These are phyloP conservation scores for Nymphalis polychloros DNA, from an alignment of 2,888 invertebrate genomes.

Conservation along the genomic window DNA sequence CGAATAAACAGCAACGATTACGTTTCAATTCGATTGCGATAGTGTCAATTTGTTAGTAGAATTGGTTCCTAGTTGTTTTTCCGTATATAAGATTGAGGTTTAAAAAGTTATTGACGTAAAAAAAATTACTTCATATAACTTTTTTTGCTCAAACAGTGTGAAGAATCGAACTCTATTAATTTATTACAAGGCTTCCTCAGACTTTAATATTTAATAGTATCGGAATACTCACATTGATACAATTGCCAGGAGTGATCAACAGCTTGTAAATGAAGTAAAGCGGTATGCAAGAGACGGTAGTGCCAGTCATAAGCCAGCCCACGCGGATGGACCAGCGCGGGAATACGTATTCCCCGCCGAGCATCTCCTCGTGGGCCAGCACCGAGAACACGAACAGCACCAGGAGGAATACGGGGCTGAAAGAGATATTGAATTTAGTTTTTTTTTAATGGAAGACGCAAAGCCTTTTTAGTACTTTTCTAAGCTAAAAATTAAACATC, in stretches of 20 bases:
- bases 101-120: too few relatives aligned
- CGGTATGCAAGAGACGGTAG: constrained; percentile 93
- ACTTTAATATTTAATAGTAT: background rate
- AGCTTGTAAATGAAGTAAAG: constrained; percentile 91
- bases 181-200: too few relatives aligned
- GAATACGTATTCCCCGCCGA: constrained; percentile 87
- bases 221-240: constrained; percentile 42
- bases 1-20: too few relatives aligned
- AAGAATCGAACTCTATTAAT: too few relatives aligned
- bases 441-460: background rate
- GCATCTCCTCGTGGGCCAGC: constrained; percentile 89
- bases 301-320: constrained; percentile 91
- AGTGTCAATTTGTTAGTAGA: too few relatives aligned
- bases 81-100: too few relatives aligned
- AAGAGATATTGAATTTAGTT: background rate
- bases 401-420: constrained; percentile 82
- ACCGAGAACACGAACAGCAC: constrained; percentile 93
- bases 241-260: constrained; percentile 84
- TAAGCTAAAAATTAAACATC: too few relatives aligned
- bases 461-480: too few relatives aligned
- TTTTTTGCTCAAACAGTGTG: too few relatives aligned
- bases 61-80: too few relatives aligned
- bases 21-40: too few relatives aligned
- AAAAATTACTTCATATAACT: too few relatives aligned
- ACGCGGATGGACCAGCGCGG: constrained; percentile 91